Percentiles rank a stretch among this genome's conserved stretches.
Evolutionary conservation across 1,140 invertebrate species (phyloP).

Genomic region (Cherax destructor): DNA sequence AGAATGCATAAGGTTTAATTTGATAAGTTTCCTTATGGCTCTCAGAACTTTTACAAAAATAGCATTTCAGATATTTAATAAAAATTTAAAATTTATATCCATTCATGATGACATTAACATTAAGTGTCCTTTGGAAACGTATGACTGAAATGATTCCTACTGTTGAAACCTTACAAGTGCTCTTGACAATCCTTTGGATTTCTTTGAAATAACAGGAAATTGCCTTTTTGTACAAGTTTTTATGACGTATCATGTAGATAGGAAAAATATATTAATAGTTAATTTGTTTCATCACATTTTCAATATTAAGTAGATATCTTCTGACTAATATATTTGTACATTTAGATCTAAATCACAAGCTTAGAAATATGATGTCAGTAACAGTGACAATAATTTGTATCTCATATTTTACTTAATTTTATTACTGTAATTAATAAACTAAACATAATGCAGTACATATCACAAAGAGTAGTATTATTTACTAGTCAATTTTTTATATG

Average conservation of each 20-base stretch:
- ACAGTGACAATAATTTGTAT: not conserved
- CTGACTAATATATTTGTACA: not conserved
- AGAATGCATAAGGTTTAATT: not conserved
- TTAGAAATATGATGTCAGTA: not conserved
- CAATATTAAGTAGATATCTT: not conserved
- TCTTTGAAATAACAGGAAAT: not conserved
- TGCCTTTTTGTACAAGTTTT: not conserved
- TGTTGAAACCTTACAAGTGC: not conserved
- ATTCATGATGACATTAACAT: not conserved
- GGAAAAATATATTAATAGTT: not conserved
- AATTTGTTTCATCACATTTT: not conserved
- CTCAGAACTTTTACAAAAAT: conserved; percentile 1
- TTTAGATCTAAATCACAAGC: not conserved
- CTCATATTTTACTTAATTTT: not conserved
- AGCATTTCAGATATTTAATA: too few relatives aligned
- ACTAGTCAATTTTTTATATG: conserved; percentile 1
- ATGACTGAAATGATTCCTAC: not conserved
- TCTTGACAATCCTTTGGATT: conserved; percentile 16
- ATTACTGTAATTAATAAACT: not conserved
- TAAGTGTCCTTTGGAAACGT: not conserved
- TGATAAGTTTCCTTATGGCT: not conserved
- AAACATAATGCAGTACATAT: conserved; percentile 1
- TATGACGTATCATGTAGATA: not conserved
- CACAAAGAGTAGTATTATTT: conserved; percentile 25
- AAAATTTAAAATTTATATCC: too few relatives aligned